phyloP scores from a whole-genome alignment of 1,140 invertebrate species.

The Drosophila aff. region DNA sequence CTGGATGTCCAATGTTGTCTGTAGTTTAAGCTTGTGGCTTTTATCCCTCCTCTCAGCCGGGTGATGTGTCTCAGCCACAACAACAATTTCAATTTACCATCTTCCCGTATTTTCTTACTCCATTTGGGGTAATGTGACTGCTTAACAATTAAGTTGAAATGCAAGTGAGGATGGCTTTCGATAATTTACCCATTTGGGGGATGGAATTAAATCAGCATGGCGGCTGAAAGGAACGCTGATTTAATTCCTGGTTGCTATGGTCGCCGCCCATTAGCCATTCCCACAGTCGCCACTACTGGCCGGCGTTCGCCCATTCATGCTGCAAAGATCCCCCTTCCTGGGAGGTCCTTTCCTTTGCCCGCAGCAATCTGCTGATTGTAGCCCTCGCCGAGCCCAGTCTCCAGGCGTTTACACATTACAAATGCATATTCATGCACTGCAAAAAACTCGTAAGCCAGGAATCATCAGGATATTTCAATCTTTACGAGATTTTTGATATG shows the following conservation, averaged over 20 bases:
- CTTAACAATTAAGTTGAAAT: constrained; percentile 14
- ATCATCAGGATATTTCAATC: too few relatives aligned
- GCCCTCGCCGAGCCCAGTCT: not conserved
- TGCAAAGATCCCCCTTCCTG: constrained; percentile 15
- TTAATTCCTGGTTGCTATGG: constrained; percentile 39
- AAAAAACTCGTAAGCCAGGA: not conserved
- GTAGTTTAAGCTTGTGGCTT: constrained; percentile 30
- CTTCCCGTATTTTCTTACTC: not conserved
- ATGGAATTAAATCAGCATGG: constrained; percentile 29
- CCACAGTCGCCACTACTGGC: constrained; percentile 22
- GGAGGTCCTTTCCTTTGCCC: constrained; percentile 22
- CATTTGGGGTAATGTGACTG: not conserved
- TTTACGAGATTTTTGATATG: too few relatives aligned
- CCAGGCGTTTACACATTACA: constrained; percentile 33
- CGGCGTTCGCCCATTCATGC: constrained; percentile 54
- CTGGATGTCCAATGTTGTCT: constrained; percentile 17
- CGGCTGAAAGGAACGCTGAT: constrained; percentile 44
- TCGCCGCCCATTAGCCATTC: constrained; percentile 17
- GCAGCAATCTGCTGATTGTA: constrained; percentile 51
- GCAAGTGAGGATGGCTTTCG: not conserved
- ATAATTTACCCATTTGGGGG: constrained; percentile 25
- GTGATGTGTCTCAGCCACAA: not conserved
- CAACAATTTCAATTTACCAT: constrained; percentile 1
- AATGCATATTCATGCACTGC: constrained; percentile 47
- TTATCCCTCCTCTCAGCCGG: constrained; percentile 2